A percentile compares a stretch with the other conserved stretches of the same genome.
Evolutionary conservation across 1,140 invertebrate genomes (phyloP).

Genomic region (Ganaspis sp.): DNA sequence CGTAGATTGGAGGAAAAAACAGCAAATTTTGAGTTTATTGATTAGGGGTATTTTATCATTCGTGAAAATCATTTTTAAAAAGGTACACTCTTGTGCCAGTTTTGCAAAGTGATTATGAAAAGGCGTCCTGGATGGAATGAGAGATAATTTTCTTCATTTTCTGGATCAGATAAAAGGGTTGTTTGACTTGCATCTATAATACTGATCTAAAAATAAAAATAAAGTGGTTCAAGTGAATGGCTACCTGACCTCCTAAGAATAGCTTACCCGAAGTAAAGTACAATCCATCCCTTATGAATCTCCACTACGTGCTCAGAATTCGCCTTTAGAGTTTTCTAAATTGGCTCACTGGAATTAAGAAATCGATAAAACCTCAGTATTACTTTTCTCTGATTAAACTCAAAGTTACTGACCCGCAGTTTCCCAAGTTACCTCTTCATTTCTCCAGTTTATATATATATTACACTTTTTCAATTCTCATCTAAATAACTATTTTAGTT

Average conservation of each 20-base stretch:
- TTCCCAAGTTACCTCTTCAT: background rate
- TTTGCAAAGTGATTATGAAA: no score
- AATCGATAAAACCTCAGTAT: constrained; percentile 5
- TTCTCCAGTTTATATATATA: background rate
- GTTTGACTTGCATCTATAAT: background rate
- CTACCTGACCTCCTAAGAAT: constrained; percentile 18
- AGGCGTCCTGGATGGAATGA: no score
- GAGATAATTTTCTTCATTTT: background rate
- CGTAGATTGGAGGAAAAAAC: no score
- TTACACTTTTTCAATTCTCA: no score
- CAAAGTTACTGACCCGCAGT: constrained; percentile 6
- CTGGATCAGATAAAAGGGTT: background rate
- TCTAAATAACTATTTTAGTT: no score
- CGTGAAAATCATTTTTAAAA: no score
- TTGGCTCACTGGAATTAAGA: constrained; percentile 15
- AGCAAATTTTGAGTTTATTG: no score
- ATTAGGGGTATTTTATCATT: no score
- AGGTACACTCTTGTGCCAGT: no score
- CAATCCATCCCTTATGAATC: constrained; percentile 18
- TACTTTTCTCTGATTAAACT: constrained; percentile 15
- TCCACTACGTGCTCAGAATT: constrained; percentile 6
- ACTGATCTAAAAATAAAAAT: background rate
- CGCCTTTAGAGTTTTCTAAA: constrained; percentile 1
- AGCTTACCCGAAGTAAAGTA: background rate
- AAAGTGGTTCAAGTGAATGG: constrained; percentile 8